Conservation (phyloP, 2,888 invertebrate genomes). For the Dugesia japonica region DNA sequence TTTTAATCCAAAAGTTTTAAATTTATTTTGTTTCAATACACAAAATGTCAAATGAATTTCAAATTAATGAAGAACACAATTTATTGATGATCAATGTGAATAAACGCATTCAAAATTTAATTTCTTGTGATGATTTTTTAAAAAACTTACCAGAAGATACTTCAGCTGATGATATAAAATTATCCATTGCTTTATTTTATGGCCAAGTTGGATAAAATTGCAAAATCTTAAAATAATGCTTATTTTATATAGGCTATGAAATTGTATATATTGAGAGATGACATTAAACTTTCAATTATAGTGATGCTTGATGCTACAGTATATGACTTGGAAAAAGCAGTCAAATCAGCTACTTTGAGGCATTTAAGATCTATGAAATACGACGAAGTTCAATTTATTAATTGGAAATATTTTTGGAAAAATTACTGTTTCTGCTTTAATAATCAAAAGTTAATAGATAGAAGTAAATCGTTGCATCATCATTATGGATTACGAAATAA, state of each 20-base stretch:
- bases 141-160: background rate
- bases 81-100: background rate
- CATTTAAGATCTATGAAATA: background rate
- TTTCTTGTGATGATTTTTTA: background rate
- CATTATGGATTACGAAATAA: background rate
- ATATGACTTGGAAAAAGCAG: background rate
- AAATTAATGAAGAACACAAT: background rate
- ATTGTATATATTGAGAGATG: background rate
- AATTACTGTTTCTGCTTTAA: background rate
- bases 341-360: background rate
- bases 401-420: background rate
- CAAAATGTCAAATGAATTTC: too few relatives aligned
- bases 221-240: background rate
- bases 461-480: background rate
- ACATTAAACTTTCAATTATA: background rate
- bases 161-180: background rate
- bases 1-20: too few relatives aligned
- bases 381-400: background rate
- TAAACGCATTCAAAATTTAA: background rate
- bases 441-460: background rate
- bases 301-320: background rate
- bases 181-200: background rate
- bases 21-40: too few relatives aligned
- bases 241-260: background rate
- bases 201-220: background rate